Conservation (phyloP, 2,888 invertebrate genomes). For the Drosophila barbarae region DNA sequence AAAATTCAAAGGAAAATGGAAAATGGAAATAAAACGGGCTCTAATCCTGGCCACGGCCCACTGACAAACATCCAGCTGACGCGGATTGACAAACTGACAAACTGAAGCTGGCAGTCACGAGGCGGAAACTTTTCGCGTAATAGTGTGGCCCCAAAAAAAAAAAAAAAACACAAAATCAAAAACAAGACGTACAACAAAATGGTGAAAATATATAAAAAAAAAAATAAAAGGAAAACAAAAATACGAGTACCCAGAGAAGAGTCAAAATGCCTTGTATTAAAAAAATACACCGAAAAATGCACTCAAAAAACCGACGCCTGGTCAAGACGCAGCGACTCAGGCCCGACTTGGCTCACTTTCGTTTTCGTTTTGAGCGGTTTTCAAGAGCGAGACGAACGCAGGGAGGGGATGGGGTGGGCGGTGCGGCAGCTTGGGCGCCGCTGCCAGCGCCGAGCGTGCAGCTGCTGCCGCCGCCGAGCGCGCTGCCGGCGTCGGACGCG, state of each 20-base stretch:
- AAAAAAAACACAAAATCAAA: constrained; percentile 30
- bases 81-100: constrained; percentile 35
- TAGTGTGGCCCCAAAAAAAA: constrained; percentile 32
- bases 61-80: constrained; percentile 36
- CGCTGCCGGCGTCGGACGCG: constrained; percentile 34
- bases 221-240: constrained; percentile 14
- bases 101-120: constrained; percentile 47
- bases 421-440: constrained; percentile 13
- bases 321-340: constrained; percentile 36
- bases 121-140: constrained; percentile 61
- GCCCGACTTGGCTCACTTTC: constrained; percentile 65
- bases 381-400: constrained; percentile 15
- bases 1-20: neutral
- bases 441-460: constrained; percentile 25
- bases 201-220: constrained; percentile 22
- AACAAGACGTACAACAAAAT: constrained; percentile 21
- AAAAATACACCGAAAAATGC: constrained; percentile 10
- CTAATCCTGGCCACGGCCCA: constrained; percentile 57
- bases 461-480: constrained; percentile 28
- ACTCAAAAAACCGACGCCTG: constrained; percentile 53
- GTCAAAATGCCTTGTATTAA: constrained; percentile 7
- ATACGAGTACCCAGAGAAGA: constrained; percentile 6
- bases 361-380: constrained; percentile 46
- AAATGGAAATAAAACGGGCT: constrained; percentile 29
- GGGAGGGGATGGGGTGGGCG: neutral